Conservation (phyloP, 92 coral and sea anemone species). For the Montipora capitata region DNA sequence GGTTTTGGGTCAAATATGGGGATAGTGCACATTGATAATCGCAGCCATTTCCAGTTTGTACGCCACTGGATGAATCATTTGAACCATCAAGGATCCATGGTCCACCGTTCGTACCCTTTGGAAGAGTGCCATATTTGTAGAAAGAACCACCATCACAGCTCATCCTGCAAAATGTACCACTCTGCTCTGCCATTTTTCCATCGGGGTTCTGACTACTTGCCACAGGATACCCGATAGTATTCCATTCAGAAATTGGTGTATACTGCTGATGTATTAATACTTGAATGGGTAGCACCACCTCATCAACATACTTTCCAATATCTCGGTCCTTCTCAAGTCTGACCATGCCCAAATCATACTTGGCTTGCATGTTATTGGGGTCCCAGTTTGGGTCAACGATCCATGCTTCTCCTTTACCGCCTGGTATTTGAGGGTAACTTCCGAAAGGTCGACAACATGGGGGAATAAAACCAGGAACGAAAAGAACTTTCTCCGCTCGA, state of each 20-base stretch:
- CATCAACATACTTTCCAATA: neutral
- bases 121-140: slow-evolving; percentile 39
- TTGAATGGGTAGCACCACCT: neutral
- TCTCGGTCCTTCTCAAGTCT: slow-evolving; percentile 13
- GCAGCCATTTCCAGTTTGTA: slow-evolving; percentile 12
- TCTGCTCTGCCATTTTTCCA: slow-evolving; percentile 40
- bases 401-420: slow-evolving; percentile 28
- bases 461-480: slow-evolving; percentile 10
- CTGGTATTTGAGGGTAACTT: slow-evolving; percentile 34
- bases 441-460: slow-evolving; percentile 11
- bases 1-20: neutral
- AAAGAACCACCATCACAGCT: neutral
- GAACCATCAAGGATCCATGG: slow-evolving; percentile 37
- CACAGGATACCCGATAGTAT: slow-evolving; percentile 39
- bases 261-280: slow-evolving; percentile 28
- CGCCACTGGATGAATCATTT: slow-evolving; percentile 27
- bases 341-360: slow-evolving; percentile 35
- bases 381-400: slow-evolving; percentile 14
- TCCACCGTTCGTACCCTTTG: slow-evolving; percentile 28
- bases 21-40: neutral
- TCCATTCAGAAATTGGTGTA: slow-evolving; percentile 35
- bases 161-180: slow-evolving; percentile 18
- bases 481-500: neutral
- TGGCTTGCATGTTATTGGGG: slow-evolving; percentile 4
- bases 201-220: slow-evolving; percentile 30